Percentiles rank a stretch among this genome's conserved stretches.
phyloP scores from a whole-genome alignment of 2,888 invertebrate genomes.

The Eupsilia transversa region DNA sequence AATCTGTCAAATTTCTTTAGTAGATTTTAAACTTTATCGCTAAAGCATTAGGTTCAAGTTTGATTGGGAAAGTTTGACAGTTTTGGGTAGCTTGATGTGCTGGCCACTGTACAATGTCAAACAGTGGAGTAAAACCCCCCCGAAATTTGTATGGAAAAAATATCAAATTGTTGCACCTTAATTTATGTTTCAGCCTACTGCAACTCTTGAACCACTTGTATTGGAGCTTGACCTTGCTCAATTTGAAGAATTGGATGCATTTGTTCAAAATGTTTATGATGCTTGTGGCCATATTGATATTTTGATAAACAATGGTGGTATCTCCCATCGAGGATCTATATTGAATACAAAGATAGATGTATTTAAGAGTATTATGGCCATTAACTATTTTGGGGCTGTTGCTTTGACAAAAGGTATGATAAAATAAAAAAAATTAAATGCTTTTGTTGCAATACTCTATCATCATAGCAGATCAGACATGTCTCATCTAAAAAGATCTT shows the following conservation, averaged over 20 bases:
- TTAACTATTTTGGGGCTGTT: slow-evolving; percentile 98
- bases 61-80: too few relatives aligned
- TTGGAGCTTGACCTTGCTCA: slow-evolving; percentile 94
- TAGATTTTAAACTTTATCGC: too few relatives aligned
- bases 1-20: too few relatives aligned
- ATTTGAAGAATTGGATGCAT: slow-evolving; percentile 91
- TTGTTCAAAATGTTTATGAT: slow-evolving; percentile 92
- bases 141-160: too few relatives aligned
- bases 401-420: slow-evolving; percentile 96
- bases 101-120: too few relatives aligned
- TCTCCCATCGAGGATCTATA: slow-evolving; percentile 94
- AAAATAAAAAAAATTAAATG: too few relatives aligned
- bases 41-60: too few relatives aligned
- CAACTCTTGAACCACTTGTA: slow-evolving; percentile 93
- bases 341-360: slow-evolving; percentile 94
- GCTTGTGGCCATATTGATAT: slow-evolving; percentile 95
- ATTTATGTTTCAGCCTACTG: slow-evolving; percentile 82
- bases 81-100: too few relatives aligned
- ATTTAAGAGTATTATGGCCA: slow-evolving; percentile 96
- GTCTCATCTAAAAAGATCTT: not conserved
- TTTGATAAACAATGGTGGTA: slow-evolving; percentile 97
- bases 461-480: not conserved
- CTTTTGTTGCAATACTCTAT: not conserved
- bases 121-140: too few relatives aligned
- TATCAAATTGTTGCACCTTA: too few relatives aligned